Percentiles rank a stretch among this genome's conserved stretches.
phyloP scores from a whole-genome alignment of 2,113 vertebrate genomes.

The Circaetus cinerascens region DNA sequence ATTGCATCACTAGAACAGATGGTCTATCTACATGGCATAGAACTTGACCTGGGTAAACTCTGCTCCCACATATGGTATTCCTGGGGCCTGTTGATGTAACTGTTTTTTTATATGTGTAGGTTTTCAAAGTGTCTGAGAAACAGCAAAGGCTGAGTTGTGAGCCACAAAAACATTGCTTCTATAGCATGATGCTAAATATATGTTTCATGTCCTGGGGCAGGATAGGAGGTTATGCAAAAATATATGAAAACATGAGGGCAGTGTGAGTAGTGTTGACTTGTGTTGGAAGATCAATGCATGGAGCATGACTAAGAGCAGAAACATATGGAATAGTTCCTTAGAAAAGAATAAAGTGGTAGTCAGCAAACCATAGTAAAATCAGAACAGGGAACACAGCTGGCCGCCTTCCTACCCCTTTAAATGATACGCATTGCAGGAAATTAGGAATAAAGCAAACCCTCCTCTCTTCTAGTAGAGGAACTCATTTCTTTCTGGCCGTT shows the following conservation, averaged over 20 bases:
- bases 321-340: not conserved
- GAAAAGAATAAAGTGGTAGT: not conserved
- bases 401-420: not conserved
- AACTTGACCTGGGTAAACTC: not conserved
- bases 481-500: not conserved
- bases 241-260: not conserved
- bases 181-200: not conserved
- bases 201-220: not conserved
- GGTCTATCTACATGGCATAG: not conserved
- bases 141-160: not conserved
- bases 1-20: not conserved
- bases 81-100: not conserved
- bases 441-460: not conserved
- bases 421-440: not conserved
- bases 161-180: not conserved
- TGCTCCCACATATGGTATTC: not conserved
- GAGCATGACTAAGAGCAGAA: not conserved
- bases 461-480: not conserved
- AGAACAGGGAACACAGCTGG: not conserved
- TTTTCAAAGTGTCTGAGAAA: not conserved
- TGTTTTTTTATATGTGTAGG: not conserved
- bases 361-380: not conserved
- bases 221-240: not conserved
- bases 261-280: not conserved
- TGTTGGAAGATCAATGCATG: not conserved